A percentile compares a stretch with the other conserved stretches of the same genome.
These are phyloP conservation scores for Zelleria hepariella DNA, from an alignment of 2,888 invertebrate genomes.

Conservation along the genomic window DNA sequence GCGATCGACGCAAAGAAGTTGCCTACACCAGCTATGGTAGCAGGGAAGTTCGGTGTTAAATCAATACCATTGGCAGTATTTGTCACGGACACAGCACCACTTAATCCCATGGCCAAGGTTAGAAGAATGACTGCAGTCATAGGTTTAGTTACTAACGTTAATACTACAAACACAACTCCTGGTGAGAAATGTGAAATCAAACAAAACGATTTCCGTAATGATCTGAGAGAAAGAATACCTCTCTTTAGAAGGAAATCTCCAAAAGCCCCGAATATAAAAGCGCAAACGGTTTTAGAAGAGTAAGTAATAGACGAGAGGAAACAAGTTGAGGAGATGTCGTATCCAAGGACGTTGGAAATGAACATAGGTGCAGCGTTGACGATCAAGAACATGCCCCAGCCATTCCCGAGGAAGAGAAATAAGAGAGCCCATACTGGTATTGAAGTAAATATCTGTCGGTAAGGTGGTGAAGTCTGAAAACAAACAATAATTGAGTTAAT, in stretches of 20 bases:
- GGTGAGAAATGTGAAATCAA: background rate
- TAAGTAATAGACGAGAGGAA: conserved; percentile 80
- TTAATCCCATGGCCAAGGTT: background rate
- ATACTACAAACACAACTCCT: conserved; percentile 5
- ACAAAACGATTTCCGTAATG: background rate
- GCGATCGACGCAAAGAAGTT: conserved; percentile 52
- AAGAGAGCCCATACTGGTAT: conserved; percentile 78
- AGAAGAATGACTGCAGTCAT: background rate
- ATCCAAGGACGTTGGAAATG: conserved; percentile 79
- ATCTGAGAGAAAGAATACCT: background rate
- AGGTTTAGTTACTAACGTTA: background rate
- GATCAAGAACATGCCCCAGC: conserved; percentile 83
- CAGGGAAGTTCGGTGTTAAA: conserved; percentile 2
- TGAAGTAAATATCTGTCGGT: conserved; percentile 73
- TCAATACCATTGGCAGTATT: background rate
- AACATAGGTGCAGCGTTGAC: conserved; percentile 84
- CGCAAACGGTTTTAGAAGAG: conserved; percentile 76
- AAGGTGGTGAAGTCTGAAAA: conserved; percentile 76
- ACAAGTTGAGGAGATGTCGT: conserved; percentile 80
- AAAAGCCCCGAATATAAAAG: conserved; percentile 78
- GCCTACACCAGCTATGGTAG: background rate
- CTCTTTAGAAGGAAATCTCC: conserved; percentile 67
- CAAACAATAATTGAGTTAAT: background rate
- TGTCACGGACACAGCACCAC: background rate
- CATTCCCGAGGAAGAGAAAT: conserved; percentile 80